A percentile compares a stretch with the other conserved stretches of the same genome.
phyloP scores from a whole-genome alignment of 2,797 vertebrate species.

The Odontamblyopus lacepedii region DNA sequence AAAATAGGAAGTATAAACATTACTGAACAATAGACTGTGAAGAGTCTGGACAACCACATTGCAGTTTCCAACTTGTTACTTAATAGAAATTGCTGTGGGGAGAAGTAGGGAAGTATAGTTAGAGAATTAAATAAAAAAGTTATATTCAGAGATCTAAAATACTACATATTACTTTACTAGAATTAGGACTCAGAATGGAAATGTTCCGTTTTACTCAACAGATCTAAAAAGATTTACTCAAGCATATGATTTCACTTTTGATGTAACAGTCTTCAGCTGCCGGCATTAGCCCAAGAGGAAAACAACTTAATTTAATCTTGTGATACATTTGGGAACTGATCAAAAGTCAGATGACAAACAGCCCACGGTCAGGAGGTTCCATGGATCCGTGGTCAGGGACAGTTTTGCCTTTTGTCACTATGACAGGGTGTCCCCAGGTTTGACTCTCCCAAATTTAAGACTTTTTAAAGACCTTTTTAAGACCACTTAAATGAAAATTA shows the following conservation, averaged over 20 bases:
- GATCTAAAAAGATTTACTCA: background rate
- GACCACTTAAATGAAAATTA: too few relatives aligned
- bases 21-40: slow-evolving; percentile 96
- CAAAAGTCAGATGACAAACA: slow-evolving; percentile 21
- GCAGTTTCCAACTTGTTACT: slow-evolving; percentile 95
- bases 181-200: background rate
- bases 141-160: background rate
- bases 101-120: background rate
- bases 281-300: slow-evolving; percentile 5
- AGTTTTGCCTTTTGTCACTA: background rate
- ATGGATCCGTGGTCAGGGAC: background rate
- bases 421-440: too few relatives aligned
- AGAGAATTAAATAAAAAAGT: background rate
- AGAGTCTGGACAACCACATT: slow-evolving; percentile 97
- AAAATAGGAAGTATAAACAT: slow-evolving; percentile 96
- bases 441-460: too few relatives aligned
- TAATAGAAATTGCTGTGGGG: slow-evolving; percentile 91
- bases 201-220: background rate
- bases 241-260: background rate
- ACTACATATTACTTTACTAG: background rate
- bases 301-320: slow-evolving; percentile 27
- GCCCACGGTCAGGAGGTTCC: background rate
- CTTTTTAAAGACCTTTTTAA: too few relatives aligned
- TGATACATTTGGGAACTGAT: background rate
- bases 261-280: background rate